These are phyloP conservation scores for Drosophila leonis DNA, from an alignment of 2,888 invertebrate genomes.

Conservation along the genomic window DNA sequence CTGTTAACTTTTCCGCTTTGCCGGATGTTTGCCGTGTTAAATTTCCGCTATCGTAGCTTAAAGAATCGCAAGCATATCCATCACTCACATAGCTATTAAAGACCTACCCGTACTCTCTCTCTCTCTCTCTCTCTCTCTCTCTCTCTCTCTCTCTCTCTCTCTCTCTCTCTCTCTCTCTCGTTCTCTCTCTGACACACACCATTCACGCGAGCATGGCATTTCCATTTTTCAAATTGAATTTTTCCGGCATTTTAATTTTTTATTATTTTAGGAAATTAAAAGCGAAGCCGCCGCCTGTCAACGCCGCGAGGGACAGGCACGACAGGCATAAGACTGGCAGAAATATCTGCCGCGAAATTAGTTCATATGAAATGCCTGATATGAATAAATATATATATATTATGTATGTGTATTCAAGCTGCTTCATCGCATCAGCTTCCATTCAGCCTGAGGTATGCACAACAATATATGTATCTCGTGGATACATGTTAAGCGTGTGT, in stretches of 20 bases:
- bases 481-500: background rate
- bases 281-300: constrained; percentile 43
- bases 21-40: constrained; percentile 52
- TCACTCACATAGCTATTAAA: constrained; percentile 40
- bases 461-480: constrained; percentile 11
- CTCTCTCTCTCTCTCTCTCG: background rate
- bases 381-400: background rate
- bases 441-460: constrained; percentile 3
- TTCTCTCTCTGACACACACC: background rate
- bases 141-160: background rate
- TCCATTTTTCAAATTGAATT: constrained; percentile 63
- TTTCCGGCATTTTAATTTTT: constrained; percentile 63
- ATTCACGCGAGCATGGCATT: constrained; percentile 27
- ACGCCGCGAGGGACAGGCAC: constrained; percentile 19
- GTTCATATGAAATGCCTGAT: constrained; percentile 40
- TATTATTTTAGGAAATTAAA: constrained; percentile 63
- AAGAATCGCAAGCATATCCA: constrained; percentile 39
- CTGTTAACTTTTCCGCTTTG: constrained; percentile 25
- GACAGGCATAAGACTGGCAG: constrained; percentile 11
- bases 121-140: background rate
- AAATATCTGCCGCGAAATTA: constrained; percentile 44
- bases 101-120: background rate
- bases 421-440: constrained; percentile 29
- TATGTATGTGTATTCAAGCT: background rate
- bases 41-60: constrained; percentile 52